Evolutionary conservation across 2,888 invertebrate genomes (phyloP).

Genomic region (Chrysotoxum bicinctum): DNA sequence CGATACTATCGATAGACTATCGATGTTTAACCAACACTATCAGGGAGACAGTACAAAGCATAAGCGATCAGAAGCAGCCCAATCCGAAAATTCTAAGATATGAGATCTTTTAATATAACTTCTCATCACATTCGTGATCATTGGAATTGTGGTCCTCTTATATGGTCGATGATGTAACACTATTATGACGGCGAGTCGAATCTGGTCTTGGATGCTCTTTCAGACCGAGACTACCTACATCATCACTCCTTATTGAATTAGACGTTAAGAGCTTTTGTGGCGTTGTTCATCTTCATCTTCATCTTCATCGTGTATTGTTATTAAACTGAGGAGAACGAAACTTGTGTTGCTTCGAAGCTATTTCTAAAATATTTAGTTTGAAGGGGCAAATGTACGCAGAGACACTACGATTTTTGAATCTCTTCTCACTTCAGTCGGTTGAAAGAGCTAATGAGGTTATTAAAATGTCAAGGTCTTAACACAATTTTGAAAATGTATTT

Average conservation of each 20-base stretch:
- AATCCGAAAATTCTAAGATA: conserved; percentile 37
- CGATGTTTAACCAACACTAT: no score
- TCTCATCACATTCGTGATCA: conserved; percentile 56
- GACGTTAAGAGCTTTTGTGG: conserved; percentile 70
- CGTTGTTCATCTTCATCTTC: conserved; percentile 58
- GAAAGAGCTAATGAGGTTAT: conserved; percentile 54
- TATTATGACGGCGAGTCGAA: conserved; percentile 37
- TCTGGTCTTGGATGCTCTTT: conserved; percentile 62
- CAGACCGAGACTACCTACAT: conserved; percentile 50
- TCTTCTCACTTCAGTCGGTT: conserved; percentile 54
- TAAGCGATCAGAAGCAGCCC: conserved; percentile 55
- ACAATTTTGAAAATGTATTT: not conserved
- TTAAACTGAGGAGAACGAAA: conserved; percentile 48
- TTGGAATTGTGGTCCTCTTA: conserved; percentile 45
- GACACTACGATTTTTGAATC: conserved; percentile 54
- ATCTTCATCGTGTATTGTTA: conserved; percentile 35
- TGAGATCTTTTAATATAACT: conserved; percentile 46
- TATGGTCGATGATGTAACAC: conserved; percentile 18
- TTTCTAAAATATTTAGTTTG: conserved; percentile 1
- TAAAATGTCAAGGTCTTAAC: conserved; percentile 44
- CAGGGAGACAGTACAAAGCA: conserved; percentile 5
- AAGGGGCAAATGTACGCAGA: conserved; percentile 58
- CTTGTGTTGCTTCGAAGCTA: not conserved
- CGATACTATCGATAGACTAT: no score
- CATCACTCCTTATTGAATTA: conserved; percentile 63